Base-by-base conservation (phyloP, 2,113 vertebrate genomes). In the Oenanthe melanoleuca region DNA sequence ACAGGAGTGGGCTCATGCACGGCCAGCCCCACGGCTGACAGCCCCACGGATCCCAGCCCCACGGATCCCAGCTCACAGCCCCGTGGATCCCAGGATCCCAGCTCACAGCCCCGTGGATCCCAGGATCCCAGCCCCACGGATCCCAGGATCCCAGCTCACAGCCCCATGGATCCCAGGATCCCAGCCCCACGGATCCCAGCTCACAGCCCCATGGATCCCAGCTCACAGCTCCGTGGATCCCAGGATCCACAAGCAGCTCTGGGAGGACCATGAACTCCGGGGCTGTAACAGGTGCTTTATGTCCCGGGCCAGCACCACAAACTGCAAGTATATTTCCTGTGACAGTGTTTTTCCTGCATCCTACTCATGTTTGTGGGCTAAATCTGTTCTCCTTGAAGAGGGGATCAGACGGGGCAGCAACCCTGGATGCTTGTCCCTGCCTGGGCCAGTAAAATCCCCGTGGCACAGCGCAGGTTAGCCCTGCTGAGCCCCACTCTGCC, bases 391-490 rank as follows among this genome's bases (percentile, higher is more conserved):
- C 55, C 10, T 0, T 1, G 37, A 26, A 10, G n/a, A 45, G 2
- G 3, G 34, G 67, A 42, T 15, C 10, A 59, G 59, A 14, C 56
- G 31, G 25, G 15, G 11, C 50, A 47, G 42, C 49, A 44, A 21
- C 11, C 2, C 1, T 1, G 31, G 33, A 18, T 19, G 38, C 50
- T 55, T 21, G 45, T 85, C 60, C 25, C 47, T 4, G 50, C 17
- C 23, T 31, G 4, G 8, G 11, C 20, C 82, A 14, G 11, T 11
- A 38, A n/a, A 55, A n/a, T 1, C 24, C 8, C 26, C 12, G 28
- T 0, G 7, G 7, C 1, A 4, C 21, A 17, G 50, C 14, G 1
- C 64, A 20, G 14, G 3, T 9, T 24, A 44, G 25, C 11, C 6
- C 34, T 16, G 15, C 45, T 1, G 26, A 70, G 4, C 40, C 37